Base-by-base conservation (phyloP, 2,797 vertebrate species). In the Agapornis canus region DNA sequence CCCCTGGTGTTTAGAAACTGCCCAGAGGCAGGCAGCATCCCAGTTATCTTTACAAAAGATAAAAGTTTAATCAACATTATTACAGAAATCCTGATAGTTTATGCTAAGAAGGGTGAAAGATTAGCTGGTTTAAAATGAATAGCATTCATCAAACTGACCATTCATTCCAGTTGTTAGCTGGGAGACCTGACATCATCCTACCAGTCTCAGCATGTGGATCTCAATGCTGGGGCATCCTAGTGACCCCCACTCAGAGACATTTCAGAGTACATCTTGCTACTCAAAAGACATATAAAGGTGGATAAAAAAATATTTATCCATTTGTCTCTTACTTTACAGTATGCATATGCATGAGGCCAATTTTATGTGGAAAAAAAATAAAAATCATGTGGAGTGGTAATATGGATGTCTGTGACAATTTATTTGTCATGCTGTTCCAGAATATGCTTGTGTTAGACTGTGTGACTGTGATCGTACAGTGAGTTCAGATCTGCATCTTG, bases 161-260 rank as follows among this genome's bases (percentile, higher is more conserved):
- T 77, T 76, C 29, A 14, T 92, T 66, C 21, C 21, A 72, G 29
- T 16, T 1, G 0, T 61, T 61, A 60, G 9, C 51, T 71, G 47
- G 11, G 20, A 65, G 45, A 43, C 11, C 39, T 76, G 57, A 25
- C 11, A 15, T 23, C 57, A 23, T 19, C 6, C 25, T 29, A n/a
- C 25, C 32, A 68, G 18, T 18, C 5, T 18, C 29, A 25, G 43
- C 7, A 8, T 27, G 14, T 0, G 0, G 14, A 27, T 45, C 1
- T 0, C 18, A n/a, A 5, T 26, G 20, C 37, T 32, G 11, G 19
- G 8, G 10, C 19, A 42, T 10, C 10, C 26, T 35, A n/a, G 22
- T n/a, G 19, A 4, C 21, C 63, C 11, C 5, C 23, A 70, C 26
- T 37, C 39, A 39, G 47, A 68, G 72, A 56, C 7, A 40, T 40